Base-by-base conservation (phyloP, 2,888 invertebrate genomes). In the Diplolepis rosae region DNA sequence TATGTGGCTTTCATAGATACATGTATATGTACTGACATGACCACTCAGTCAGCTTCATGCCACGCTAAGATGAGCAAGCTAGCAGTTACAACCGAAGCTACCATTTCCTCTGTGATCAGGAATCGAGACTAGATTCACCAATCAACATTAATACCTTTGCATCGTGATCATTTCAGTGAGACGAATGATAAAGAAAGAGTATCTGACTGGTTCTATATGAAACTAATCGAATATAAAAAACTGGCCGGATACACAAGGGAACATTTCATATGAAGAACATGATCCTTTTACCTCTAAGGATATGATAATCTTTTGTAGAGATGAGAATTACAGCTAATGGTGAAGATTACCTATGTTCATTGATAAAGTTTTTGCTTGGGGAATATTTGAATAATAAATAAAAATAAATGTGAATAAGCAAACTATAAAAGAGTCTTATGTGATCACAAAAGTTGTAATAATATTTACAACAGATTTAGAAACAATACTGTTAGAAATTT, bases 1-100 rank as follows among this genome's bases (percentile, higher is more conserved):
- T 70, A 71, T 74, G 75, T 72, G 73, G 70, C 72, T 51, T 69
- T 4, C n/a, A 39, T 39, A 39, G n/a, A 39, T 9, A 45, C n/a
- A n/a, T 15, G 45, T 45, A 45, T 18, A 2, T 56, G 54, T 22
- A 22, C 56, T 11, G 32, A 56, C 11, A 18, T 35, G 13, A 56
- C 22, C 35, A 3, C 9, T 7, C 32, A 35, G 56, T 56, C 56
- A 30, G 35, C 32, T 35, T 56, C 18, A 56, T 56, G 56, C 6
- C 35, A 35, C 35, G 56, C 13, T 35, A 18, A 22, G 32, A 35
- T 56, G 56, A 30, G 22, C 35, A 56, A 35, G 13, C 35, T 18
- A 35, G 56, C 35, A 56, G 56, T 54, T 32, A 54, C 54, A 11
- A 32, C 11, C 54, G 32, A 35, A 45, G 45, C 45, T 56, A 56